Evolutionary conservation across 2,113 vertebrate species (phyloP), one percentile per base, ranked within the genome.

Genomic region (Labeo rohita): DNA sequence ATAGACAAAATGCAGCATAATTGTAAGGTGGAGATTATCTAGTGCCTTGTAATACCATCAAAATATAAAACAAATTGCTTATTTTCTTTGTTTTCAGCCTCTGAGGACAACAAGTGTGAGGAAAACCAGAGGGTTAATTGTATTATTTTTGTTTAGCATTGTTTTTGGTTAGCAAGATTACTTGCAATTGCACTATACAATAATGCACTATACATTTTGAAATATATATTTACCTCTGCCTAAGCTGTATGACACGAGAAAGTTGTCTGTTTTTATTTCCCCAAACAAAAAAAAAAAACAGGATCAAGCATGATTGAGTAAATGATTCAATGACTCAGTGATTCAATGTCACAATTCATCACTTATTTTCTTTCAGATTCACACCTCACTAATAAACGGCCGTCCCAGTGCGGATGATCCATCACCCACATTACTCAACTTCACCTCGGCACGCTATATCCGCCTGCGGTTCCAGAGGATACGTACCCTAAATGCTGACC

Each of bases 391-490:
- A 85, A 98, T 99, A 92, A 99, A 98, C 72, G 97, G 97, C 9
- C 95, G 98, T 28, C 98, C 98, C 16, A 99, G 98, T 72, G 97
- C 97, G 2, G 97, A 99, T 0, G 97, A 99, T 90, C 98, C 97
- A 1, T 98, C 98, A 5, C 95, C 93, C 0, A 92, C 92, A 13
- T 91, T 99, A 43, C 90, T 99, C 23, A 97, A 97, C 90, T 99
- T 98, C 92, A 99, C 98, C 75, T 97, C 97, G 0, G 96, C 98
- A 75, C 97, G 97, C 34, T 99, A 96, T 78, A 99, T 99, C 92
- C 95, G 97, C 84, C 88, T 99, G 90, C 95, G 96, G 85, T 95
- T 99, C 86, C 97, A 97, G 91, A 95, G 97, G 87, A 99, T 99
- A 90, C 92, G 98, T 21, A 99, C 98, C 0, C 91, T 99, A 73